A percentile compares a stretch with the other conserved stretches of the same genome.
phyloP scores from a whole-genome alignment of 2,113 vertebrate species.

The Oophaga pumilio region DNA sequence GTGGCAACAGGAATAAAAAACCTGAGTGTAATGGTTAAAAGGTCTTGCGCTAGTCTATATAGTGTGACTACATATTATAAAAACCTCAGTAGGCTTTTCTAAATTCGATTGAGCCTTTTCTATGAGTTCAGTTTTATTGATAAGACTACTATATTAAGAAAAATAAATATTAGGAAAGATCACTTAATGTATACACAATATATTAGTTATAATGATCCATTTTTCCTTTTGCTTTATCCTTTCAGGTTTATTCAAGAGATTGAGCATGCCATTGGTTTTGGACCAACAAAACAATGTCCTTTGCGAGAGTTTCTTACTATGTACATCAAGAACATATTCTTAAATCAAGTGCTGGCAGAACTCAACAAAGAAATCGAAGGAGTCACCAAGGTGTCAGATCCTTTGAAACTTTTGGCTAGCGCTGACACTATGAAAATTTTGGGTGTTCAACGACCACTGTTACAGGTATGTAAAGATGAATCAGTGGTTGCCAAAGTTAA shows the following conservation, averaged over 20 bases:
- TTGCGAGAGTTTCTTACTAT: constrained; percentile 92
- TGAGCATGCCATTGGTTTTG: constrained; percentile 85
- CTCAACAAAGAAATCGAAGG: constrained; percentile 96
- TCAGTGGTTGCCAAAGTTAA: too few relatives aligned
- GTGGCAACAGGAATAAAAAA: too few relatives aligned
- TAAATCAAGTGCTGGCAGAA: constrained; percentile 91
- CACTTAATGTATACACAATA: not conserved
- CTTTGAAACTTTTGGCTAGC: constrained; percentile 89
- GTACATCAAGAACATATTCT: constrained; percentile 97
- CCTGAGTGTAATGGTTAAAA: too few relatives aligned
- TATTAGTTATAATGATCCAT: not conserved
- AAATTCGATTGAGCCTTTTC: too few relatives aligned
- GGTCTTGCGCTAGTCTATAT: too few relatives aligned
- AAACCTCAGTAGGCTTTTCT: too few relatives aligned
- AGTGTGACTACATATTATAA: too few relatives aligned
- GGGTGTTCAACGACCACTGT: constrained; percentile 88
- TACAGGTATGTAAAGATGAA: constrained; percentile 79
- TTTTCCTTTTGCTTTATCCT: not conserved
- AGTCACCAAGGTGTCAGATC: constrained; percentile 90
- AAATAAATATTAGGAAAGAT: not conserved
- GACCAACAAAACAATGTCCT: constrained; percentile 91
- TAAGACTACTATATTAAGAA: too few relatives aligned
- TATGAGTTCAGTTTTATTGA: too few relatives aligned
- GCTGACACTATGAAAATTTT: constrained; percentile 95
- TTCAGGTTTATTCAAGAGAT: constrained; percentile 96